Conservation (phyloP, 2,113 vertebrate genomes). For the Haliaeetus leucogaster region DNA sequence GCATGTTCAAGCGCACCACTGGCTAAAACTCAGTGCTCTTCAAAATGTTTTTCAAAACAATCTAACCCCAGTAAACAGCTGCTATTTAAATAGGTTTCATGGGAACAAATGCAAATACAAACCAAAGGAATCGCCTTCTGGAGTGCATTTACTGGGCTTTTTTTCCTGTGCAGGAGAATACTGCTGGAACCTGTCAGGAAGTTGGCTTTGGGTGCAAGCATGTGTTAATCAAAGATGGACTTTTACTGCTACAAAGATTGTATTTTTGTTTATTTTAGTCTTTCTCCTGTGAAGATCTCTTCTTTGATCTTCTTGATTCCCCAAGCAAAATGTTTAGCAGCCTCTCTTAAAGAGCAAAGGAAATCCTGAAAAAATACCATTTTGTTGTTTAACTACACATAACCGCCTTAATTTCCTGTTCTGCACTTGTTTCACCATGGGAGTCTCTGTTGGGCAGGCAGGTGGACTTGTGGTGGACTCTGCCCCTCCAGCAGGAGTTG, state of each 20-base stretch:
- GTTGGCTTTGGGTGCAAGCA: background rate
- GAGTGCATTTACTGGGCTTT: background rate
- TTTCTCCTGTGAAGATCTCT: background rate
- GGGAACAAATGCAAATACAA: background rate
- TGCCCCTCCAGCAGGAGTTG: background rate
- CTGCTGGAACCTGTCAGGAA: background rate
- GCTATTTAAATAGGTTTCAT: background rate
- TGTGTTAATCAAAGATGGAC: background rate
- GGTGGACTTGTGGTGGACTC: background rate
- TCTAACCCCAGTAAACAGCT: background rate
- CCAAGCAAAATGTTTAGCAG: background rate
- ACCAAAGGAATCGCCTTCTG: background rate
- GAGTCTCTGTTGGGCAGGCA: background rate
- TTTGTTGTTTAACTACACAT: background rate
- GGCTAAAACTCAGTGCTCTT: background rate
- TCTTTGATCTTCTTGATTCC: background rate
- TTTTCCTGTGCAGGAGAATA: background rate
- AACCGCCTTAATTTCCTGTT: background rate
- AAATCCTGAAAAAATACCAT: background rate
- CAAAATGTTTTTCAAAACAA: background rate
- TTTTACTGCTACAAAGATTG: background rate
- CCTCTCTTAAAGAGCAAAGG: background rate
- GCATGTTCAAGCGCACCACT: background rate
- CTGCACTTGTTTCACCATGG: background rate
- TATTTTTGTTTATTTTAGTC: constrained; percentile 1